Evolutionary conservation across 2,797 vertebrate genomes (phyloP).

Genomic region (Oceanodroma leucorhoa): DNA sequence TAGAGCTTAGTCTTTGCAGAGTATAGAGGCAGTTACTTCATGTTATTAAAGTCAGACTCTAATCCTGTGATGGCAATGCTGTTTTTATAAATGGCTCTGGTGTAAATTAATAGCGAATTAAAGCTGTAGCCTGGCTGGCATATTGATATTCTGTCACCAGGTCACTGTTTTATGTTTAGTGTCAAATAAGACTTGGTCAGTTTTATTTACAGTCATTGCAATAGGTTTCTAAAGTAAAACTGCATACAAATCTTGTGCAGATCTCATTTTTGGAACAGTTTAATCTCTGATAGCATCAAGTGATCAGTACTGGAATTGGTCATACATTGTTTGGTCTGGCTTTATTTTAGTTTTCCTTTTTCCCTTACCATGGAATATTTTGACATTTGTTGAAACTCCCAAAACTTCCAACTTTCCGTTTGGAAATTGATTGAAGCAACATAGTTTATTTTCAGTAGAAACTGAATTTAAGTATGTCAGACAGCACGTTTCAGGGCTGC

Average conservation of each 20-base stretch:
- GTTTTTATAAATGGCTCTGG: neutral
- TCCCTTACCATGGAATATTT: slow-evolving; percentile 13
- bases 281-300: neutral
- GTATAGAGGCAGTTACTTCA: neutral
- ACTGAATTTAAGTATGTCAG: neutral
- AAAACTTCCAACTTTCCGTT: neutral
- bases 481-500: neutral
- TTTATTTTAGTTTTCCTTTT: slow-evolving; percentile 36
- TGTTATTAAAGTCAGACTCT: neutral
- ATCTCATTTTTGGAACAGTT: neutral
- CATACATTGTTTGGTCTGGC: slow-evolving; percentile 4
- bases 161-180: neutral
- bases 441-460: slow-evolving; percentile 20
- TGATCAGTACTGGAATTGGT: neutral
- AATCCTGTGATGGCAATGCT: neutral
- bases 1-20: neutral
- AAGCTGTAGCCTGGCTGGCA: neutral
- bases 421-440: neutral
- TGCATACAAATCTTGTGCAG: neutral
- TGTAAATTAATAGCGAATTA: neutral
- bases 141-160: neutral
- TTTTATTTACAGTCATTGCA: neutral
- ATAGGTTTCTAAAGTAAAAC: neutral
- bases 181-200: neutral
- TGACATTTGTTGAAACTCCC: slow-evolving; percentile 1